These are phyloP conservation scores for Scarus forsteni DNA, from an alignment of 2,797 vertebrate genomes.

Conservation along the genomic window DNA sequence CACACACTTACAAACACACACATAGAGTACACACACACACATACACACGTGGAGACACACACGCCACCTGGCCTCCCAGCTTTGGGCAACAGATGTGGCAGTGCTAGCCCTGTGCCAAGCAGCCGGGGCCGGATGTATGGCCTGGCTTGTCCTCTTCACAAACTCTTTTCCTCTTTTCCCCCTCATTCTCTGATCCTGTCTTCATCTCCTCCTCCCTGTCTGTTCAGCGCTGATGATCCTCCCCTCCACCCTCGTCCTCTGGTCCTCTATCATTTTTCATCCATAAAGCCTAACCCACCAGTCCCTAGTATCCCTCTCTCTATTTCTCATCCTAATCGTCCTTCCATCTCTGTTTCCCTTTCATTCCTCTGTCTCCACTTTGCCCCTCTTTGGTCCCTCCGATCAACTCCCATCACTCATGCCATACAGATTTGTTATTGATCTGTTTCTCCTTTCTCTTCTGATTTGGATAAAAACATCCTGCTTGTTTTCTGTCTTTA, in stretches of 20 bases:
- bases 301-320: constrained; percentile 29
- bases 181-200: constrained; percentile 69
- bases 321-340: constrained; percentile 61
- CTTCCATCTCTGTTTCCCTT: constrained; percentile 49
- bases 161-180: constrained; percentile 71
- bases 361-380: constrained; percentile 9
- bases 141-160: constrained; percentile 78
- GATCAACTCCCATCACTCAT: constrained; percentile 65
- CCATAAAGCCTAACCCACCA: constrained; percentile 35
- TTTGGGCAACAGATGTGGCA: constrained; percentile 90
- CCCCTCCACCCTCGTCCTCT: constrained; percentile 42
- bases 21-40: constrained; percentile 29
- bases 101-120: constrained; percentile 84
- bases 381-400: constrained; percentile 37
- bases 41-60: constrained; percentile 49
- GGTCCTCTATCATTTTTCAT: constrained; percentile 37
- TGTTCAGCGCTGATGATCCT: constrained; percentile 56
- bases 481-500: no score
- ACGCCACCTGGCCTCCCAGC: constrained; percentile 87
- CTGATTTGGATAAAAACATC: constrained; percentile 8
- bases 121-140: constrained; percentile 86
- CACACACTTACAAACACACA: constrained; percentile 32
- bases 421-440: constrained; percentile 37
- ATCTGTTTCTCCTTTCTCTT: constrained; percentile 41
- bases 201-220: constrained; percentile 75